Percentiles rank a stretch among this genome's conserved stretches.
Evolutionary conservation across 2,113 vertebrate genomes (phyloP).

Genomic region (Peromyscus maniculatus): DNA sequence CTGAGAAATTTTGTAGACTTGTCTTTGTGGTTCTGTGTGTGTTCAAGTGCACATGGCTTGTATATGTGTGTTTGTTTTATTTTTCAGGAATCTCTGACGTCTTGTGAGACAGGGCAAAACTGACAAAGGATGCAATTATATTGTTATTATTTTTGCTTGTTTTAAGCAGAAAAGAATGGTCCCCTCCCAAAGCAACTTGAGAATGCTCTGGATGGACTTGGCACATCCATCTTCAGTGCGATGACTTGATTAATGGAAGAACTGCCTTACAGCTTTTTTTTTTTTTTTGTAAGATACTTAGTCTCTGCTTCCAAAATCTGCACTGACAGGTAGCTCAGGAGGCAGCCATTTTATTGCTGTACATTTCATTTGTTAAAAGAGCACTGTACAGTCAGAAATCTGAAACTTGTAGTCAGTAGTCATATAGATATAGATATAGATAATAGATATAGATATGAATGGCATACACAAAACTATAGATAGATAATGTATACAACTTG

Average conservation of each 20-base stretch:
- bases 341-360: neutral
- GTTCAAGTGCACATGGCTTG: neutral
- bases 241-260: neutral
- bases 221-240: neutral
- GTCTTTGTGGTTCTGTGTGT: neutral
- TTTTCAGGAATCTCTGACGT: neutral
- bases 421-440: neutral
- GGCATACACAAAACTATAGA: neutral
- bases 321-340: neutral
- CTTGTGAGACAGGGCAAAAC: neutral
- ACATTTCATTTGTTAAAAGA: slow-evolving; percentile 36
- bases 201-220: neutral
- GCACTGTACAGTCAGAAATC: slow-evolving; percentile 25
- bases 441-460: neutral
- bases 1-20: neutral
- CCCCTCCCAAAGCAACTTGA: neutral
- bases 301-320: neutral
- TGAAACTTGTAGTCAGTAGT: neutral
- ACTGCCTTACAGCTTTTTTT: neutral
- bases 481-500: neutral
- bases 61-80: neutral
- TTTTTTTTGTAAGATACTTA: neutral
- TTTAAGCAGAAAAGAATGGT: slow-evolving; percentile 18
- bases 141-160: neutral
- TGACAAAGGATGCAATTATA: neutral